phyloP scores from a whole-genome alignment of 2,888 invertebrate species.

The Drosophila maculinotata region DNA sequence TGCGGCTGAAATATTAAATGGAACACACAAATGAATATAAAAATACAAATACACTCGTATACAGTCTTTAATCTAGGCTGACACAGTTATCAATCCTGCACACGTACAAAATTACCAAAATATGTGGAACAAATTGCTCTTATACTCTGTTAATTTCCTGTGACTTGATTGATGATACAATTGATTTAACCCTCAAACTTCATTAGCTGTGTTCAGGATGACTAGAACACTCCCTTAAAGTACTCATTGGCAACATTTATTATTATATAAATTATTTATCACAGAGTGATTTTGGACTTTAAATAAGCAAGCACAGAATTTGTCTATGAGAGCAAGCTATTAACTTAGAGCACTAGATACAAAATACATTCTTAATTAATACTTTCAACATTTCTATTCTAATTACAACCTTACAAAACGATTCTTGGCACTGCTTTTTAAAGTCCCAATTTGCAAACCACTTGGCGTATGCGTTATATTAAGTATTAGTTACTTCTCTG shows the following conservation, averaged over 20 bases:
- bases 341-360: too few species aligned
- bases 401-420: too few species aligned
- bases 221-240: conserved; percentile 16
- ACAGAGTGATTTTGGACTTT: conserved; percentile 17
- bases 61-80: conserved; percentile 3
- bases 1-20: conserved; percentile 49
- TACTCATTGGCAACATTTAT: conserved; percentile 11
- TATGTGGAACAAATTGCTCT: conserved; percentile 13
- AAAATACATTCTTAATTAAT: too few species aligned
- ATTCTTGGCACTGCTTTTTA: too few species aligned
- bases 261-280: conserved; percentile 26
- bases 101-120: background rate
- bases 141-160: conserved; percentile 32
- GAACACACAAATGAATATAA: conserved; percentile 35
- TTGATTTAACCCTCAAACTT: conserved; percentile 24
- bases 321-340: too few species aligned
- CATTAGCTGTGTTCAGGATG: conserved; percentile 9
- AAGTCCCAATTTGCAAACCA: background rate
- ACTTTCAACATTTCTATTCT: too few species aligned
- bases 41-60: conserved; percentile 8
- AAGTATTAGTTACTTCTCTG: background rate
- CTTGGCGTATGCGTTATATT: conserved; percentile 9
- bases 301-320: too few species aligned
- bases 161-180: conserved; percentile 48
- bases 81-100: conserved; percentile 7